Evolutionary conservation across 2,797 vertebrate species (phyloP).

Genomic region (Silurus aristotelis): DNA sequence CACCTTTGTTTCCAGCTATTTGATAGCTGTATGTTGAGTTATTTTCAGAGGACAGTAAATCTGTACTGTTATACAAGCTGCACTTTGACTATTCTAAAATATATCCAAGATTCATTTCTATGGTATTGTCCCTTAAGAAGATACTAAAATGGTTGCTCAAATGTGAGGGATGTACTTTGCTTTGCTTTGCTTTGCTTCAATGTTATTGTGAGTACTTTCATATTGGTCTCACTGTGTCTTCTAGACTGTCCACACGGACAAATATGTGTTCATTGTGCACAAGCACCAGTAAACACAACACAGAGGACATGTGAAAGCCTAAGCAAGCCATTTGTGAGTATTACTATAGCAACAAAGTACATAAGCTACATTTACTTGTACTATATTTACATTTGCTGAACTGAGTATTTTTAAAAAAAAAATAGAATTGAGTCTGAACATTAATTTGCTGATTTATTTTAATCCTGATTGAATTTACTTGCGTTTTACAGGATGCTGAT

Average conservation of each 20-base stretch:
- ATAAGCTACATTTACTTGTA: background rate
- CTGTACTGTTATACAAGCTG: no score
- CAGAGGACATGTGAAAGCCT: constrained; percentile 71
- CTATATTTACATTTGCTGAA: background rate
- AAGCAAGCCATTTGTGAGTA: constrained; percentile 66
- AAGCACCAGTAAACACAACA: constrained; percentile 54
- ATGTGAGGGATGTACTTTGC: no score
- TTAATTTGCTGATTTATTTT: background rate
- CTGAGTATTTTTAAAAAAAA: background rate
- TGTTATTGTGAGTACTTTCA: background rate
- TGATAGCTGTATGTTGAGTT: no score
- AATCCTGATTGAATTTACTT: background rate
- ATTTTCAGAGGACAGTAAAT: no score
- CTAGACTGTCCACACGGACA: constrained; percentile 66
- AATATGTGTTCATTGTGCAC: constrained; percentile 68
- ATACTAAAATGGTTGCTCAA: no score
- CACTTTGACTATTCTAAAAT: no score
- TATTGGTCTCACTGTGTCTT: constrained; percentile 9
- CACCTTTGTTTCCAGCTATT: no score
- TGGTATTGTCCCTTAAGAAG: no score
- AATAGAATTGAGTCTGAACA: background rate
- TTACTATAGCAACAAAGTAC: background rate
- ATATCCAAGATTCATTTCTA: no score
- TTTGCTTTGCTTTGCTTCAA: no score
- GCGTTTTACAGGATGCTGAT: constrained; percentile 52